A percentile compares a stretch with the other conserved stretches of the same genome.
Conservation (phyloP, 2,797 vertebrate genomes). For the Staurois parvus region DNA sequence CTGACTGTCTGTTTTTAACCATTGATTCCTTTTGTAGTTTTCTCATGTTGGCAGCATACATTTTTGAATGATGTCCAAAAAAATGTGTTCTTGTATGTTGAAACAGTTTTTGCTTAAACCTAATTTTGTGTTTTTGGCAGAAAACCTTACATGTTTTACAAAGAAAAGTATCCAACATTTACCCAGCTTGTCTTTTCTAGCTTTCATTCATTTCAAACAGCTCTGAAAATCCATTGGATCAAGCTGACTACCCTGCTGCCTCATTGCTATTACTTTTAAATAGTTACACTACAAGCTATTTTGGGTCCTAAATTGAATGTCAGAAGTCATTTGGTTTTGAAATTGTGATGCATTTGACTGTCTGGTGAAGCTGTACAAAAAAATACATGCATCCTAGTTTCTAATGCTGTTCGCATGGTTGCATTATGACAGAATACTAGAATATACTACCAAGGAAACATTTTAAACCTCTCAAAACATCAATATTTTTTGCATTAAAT, state of each 20-base stretch:
- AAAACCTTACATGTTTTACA: conserved; percentile 20
- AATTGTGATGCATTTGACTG: conserved; percentile 60
- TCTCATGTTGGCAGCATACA: neutral
- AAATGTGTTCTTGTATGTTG: neutral
- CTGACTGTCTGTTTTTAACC: no score
- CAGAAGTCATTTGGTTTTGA: conserved; percentile 54
- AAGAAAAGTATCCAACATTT: conserved; percentile 15
- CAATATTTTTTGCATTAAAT: conserved; percentile 22
- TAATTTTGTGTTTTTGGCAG: neutral
- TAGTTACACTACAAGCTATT: conserved; percentile 61
- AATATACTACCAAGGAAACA: conserved; percentile 20
- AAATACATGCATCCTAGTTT: conserved; percentile 46
- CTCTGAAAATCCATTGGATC: conserved; percentile 51
- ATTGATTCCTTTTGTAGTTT: no score
- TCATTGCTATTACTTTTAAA: conserved; percentile 59
- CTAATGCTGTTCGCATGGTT: conserved; percentile 46
- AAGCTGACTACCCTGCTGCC: conserved; percentile 55
- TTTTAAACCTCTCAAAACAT: conserved; percentile 27
- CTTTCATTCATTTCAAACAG: conserved; percentile 44
- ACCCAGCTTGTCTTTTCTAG: conserved; percentile 34
- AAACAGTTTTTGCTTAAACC: neutral
- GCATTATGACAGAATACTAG: conserved; percentile 19
- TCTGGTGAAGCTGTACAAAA: conserved; percentile 41
- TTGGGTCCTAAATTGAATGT: conserved; percentile 61
- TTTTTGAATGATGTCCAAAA: neutral